phyloP scores from a whole-genome alignment of 1,140 invertebrate genomes.

The Ceratina japonica region DNA sequence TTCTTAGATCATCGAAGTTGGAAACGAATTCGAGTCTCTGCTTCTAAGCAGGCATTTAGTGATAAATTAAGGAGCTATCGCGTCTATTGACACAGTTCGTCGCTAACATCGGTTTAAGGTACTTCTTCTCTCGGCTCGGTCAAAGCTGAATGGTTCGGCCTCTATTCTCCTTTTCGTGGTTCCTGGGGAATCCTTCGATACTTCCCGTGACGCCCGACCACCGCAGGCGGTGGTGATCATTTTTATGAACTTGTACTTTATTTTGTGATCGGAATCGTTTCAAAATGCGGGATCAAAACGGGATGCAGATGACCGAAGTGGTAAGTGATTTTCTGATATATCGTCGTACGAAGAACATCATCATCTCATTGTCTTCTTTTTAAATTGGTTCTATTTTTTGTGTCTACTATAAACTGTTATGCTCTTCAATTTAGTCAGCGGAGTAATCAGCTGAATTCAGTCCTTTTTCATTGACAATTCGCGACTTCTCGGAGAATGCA shows the following conservation, averaged over 20 bases:
- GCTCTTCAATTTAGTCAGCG: too few species aligned
- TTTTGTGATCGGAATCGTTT: not conserved
- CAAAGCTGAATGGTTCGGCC: not conserved
- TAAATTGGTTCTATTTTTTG: not conserved
- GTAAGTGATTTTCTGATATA: slow-evolving; percentile 31
- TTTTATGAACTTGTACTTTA: too few species aligned
- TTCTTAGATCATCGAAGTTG: not conserved
- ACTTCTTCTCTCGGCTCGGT: not conserved
- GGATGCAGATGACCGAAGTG: slow-evolving; percentile 46
- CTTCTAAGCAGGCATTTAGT: slow-evolving; percentile 7
- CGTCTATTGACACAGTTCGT: slow-evolving; percentile 38
- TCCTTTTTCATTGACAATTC: too few species aligned
- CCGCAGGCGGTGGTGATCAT: too few species aligned
- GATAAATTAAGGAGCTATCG: slow-evolving; percentile 30
- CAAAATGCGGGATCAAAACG: slow-evolving; percentile 43
- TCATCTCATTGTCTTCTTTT: not conserved
- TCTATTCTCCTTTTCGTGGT: not conserved
- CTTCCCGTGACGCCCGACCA: not conserved
- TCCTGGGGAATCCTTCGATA: not conserved
- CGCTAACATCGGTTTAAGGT: slow-evolving; percentile 12
- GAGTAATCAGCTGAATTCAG: too few species aligned
- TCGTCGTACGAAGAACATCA: not conserved
- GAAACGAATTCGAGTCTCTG: not conserved
- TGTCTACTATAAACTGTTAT: too few species aligned
- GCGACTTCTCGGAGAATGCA: too few species aligned